phyloP scores from a whole-genome alignment of 2,113 vertebrate species.

The Tauraco erythrolophus region DNA sequence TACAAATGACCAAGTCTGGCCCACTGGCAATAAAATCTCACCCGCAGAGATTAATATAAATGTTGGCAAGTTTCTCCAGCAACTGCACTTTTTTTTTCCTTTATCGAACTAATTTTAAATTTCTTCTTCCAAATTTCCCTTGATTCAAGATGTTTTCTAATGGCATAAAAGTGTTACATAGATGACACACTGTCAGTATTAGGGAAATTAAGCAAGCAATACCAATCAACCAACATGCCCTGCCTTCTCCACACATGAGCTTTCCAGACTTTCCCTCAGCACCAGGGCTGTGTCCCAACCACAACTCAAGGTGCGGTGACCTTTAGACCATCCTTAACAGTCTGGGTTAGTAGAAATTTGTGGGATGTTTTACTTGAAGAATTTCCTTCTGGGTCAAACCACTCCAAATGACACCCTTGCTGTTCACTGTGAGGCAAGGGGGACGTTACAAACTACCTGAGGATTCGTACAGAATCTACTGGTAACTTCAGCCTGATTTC shows the following conservation, averaged over 20 bases:
- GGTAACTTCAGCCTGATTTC: neutral
- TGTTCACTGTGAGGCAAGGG: neutral
- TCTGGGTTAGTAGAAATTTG: neutral
- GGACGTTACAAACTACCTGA: neutral
- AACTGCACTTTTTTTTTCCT: neutral
- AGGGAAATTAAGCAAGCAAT: neutral
- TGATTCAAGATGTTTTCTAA: neutral
- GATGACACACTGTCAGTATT: fast-evolving
- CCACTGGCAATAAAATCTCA: neutral
- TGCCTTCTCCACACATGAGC: fast-evolving
- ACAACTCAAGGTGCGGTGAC: neutral
- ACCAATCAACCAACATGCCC: neutral
- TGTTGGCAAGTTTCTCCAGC: neutral
- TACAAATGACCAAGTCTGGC: neutral
- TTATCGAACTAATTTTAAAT: neutral
- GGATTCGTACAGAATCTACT: neutral
- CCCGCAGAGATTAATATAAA: neutral
- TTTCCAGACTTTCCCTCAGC: neutral
- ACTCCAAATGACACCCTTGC: neutral
- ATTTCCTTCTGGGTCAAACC: neutral
- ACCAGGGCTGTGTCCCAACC: neutral
- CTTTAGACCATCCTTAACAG: neutral
- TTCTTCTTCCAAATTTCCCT: neutral
- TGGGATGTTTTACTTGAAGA: neutral
- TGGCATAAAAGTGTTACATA: neutral